Evolutionary conservation across 37 sponge, comb jelly and placozoan species (phyloP), one percentile per base, ranked within the genome.

Genomic region (Ephydatia muelleri): DNA sequence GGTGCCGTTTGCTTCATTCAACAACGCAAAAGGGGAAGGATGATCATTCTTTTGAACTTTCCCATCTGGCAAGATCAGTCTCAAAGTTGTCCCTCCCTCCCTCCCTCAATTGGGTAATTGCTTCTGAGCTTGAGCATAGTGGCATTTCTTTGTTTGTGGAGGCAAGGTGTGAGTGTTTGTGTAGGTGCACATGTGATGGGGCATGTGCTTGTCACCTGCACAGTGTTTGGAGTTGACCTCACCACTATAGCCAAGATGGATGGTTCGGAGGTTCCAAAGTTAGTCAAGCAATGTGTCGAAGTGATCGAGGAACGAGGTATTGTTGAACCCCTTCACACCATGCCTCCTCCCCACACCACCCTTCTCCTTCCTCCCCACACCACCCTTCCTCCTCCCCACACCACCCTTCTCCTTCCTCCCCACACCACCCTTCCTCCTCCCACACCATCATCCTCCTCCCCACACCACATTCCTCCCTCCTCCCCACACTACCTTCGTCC

Each of bases 151-250:
- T 43, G 47, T 43, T 43, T 43, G 47, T 43, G 47, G 47, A 43
- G 47, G 47, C n/a, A n/a, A n/a, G n/a, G n/a, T n/a, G n/a, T n/a
- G n/a, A n/a, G n/a, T n/a, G n/a, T 11, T 8, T 43, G 47, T 43
- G 47, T 43, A 43, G 4, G 47, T 11, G 8, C 4, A 43, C 4
- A 43, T 8, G n/a, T n/a, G n/a, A n/a, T 71, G n/a, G n/a, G n/a
- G n/a, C n/a, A n/a, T n/a, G 72, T 73, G 32, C 25, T 35, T 33
- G 37, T 5, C 40, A 43, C n/a, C 6, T 33, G 0, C 75, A 25
- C 72, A 89, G 90, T 93, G 67, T 93, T 69, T 87, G 91, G 94
- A 27, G 82, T 87, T 68, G 94, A 93, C 49, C 79, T 93, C 30
- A 90, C 88, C 0, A 90, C 91, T 29, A 33, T 81, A 0, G 65